phyloP scores from a whole-genome alignment of 2,113 vertebrate genomes.

The Chloropsis cyanopogon region DNA sequence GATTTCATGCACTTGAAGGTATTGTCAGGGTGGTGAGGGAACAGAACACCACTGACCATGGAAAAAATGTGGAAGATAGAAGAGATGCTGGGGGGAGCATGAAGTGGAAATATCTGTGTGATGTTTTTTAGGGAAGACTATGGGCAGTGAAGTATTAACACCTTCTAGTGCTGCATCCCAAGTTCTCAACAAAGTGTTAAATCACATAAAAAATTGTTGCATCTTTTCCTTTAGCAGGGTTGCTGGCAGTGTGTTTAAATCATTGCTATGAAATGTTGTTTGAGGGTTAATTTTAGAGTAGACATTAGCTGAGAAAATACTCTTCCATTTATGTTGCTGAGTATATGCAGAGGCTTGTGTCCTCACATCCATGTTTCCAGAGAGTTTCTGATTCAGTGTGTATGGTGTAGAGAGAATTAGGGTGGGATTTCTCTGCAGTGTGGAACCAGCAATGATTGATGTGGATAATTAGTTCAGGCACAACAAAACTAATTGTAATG shows the following conservation, averaged over 20 bases:
- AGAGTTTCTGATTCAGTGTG: neutral
- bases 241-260: neutral
- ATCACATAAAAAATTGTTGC: neutral
- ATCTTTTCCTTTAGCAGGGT: neutral
- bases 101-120: neutral
- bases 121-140: fast-evolving
- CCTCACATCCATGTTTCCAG: neutral
- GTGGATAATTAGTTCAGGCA: neutral
- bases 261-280: neutral
- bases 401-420: neutral
- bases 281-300: neutral
- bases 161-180: neutral
- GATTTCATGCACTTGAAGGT: neutral
- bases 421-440: neutral
- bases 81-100: neutral
- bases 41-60: neutral
- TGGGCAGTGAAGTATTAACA: neutral
- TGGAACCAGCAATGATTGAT: neutral
- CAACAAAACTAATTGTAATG: neutral
- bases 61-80: neutral
- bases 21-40: neutral
- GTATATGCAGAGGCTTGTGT: neutral
- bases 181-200: neutral
- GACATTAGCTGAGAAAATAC: neutral
- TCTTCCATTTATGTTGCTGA: neutral